Conservation (phyloP, 1,140 invertebrate species). For the Drosophila subobscura region DNA sequence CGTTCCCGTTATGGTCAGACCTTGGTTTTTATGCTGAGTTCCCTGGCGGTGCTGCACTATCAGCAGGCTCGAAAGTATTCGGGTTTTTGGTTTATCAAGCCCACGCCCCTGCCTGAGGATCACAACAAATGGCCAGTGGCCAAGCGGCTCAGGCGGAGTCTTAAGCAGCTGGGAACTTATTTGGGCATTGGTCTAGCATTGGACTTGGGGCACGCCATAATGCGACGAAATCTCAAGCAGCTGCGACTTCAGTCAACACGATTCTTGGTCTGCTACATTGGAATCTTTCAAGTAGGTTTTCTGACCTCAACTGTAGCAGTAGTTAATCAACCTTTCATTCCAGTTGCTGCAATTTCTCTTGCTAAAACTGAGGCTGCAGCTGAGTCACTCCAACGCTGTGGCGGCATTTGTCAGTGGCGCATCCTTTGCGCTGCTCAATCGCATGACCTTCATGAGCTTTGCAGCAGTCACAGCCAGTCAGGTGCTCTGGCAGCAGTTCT, state of each 20-base stretch:
- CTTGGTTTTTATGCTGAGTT: conserved; percentile 53
- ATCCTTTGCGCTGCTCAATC: conserved; percentile 28
- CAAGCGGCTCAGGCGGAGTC: conserved; percentile 8
- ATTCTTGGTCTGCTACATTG: conserved; percentile 49
- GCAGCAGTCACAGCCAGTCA: conserved; percentile 50
- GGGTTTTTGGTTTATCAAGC: conserved; percentile 64
- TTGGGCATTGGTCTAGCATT: conserved; percentile 45
- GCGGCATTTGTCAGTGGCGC: conserved; percentile 51
- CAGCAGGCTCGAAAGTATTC: conserved; percentile 37
- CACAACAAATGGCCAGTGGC: conserved; percentile 8
- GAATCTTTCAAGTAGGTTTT: conserved; percentile 39
- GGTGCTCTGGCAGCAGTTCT: conserved; percentile 49
- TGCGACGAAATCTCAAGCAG: conserved; percentile 1
- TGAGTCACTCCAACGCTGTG: conserved; percentile 12
- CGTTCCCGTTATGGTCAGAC: conserved; percentile 41
- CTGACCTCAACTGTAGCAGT: neutral
- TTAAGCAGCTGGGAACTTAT: conserved; percentile 40
- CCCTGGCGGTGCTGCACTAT: conserved; percentile 35
- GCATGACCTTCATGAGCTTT: conserved; percentile 49
- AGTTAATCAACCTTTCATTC: neutral
- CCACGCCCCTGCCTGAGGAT: conserved; percentile 21
- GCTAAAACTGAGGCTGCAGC: conserved; percentile 1
- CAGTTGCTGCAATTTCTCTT: conserved; percentile 41
- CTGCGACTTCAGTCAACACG: conserved; percentile 37
- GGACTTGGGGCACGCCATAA: conserved; percentile 33